Percentiles rank a stretch among this genome's conserved stretches.
These are phyloP conservation scores for Myzus persicae DNA, from an alignment of 1,140 invertebrate genomes.

Conservation along the genomic window DNA sequence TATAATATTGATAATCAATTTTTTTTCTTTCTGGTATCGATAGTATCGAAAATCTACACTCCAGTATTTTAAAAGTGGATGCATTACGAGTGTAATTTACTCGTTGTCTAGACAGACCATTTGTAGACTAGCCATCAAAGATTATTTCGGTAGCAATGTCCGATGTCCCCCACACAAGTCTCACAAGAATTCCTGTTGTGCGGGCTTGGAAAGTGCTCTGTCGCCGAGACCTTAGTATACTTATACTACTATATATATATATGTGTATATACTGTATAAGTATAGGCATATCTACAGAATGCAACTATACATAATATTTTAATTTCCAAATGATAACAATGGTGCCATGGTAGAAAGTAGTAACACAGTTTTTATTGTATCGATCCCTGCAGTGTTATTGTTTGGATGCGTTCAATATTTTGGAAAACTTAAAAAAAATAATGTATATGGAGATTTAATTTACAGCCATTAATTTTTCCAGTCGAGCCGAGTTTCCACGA, in stretches of 20 bases:
- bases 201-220: background rate
- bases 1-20: background rate
- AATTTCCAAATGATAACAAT: background rate
- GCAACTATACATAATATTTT: background rate
- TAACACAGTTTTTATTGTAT: background rate
- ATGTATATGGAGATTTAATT: background rate
- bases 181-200: slow-evolving; percentile 6
- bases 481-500: background rate
- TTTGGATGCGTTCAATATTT: background rate
- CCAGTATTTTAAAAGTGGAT: background rate
- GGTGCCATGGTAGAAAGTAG: background rate
- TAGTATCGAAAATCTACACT: background rate
- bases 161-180: background rate
- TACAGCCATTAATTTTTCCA: background rate
- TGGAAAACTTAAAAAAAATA: background rate
- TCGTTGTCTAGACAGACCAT: slow-evolving; percentile 34
- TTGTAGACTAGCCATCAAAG: background rate
- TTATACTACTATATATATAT: background rate
- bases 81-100: slow-evolving; percentile 23
- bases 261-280: background rate
- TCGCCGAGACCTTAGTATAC: background rate
- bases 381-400: background rate
- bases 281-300: background rate
- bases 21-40: background rate
- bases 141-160: slow-evolving; percentile 39